Conservation (phyloP, 2,797 vertebrate genomes). For the Arvicola amphibius region DNA sequence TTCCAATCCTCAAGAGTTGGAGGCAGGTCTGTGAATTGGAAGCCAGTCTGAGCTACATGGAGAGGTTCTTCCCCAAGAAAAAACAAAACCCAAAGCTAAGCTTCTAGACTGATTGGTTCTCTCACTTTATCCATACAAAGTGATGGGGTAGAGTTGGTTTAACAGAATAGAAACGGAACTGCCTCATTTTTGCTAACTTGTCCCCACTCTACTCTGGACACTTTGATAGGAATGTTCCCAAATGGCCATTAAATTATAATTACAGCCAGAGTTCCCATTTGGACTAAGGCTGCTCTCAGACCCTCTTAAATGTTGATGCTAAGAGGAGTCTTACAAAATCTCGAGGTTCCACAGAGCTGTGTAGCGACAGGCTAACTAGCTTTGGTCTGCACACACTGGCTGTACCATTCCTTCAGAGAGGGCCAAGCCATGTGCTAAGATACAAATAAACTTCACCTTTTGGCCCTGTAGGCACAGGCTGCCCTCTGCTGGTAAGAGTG, state of each 20-base stretch:
- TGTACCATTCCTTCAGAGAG: neutral
- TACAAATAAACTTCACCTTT: neutral
- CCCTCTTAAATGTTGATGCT: neutral
- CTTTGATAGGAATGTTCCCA: neutral
- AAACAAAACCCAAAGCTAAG: slow-evolving; percentile 28
- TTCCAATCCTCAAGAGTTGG: neutral
- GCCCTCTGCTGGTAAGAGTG: slow-evolving; percentile 73
- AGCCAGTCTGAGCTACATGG: neutral
- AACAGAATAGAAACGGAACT: neutral
- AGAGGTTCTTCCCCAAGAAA: neutral
- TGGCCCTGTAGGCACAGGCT: neutral
- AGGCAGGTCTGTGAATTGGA: neutral
- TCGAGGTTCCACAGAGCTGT: neutral
- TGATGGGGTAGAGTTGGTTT: neutral
- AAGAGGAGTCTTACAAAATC: neutral
- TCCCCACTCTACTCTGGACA: neutral
- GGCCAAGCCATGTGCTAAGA: neutral
- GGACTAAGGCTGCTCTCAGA: neutral
- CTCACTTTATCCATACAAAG: neutral
- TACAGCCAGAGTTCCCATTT: neutral
- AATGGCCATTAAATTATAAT: neutral
- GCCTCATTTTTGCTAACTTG: neutral
- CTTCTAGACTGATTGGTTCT: neutral
- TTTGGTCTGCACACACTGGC: neutral
- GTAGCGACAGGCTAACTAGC: neutral